Base-by-base conservation (phyloP, 2,888 invertebrate species). In the Hecatera dysodea region DNA sequence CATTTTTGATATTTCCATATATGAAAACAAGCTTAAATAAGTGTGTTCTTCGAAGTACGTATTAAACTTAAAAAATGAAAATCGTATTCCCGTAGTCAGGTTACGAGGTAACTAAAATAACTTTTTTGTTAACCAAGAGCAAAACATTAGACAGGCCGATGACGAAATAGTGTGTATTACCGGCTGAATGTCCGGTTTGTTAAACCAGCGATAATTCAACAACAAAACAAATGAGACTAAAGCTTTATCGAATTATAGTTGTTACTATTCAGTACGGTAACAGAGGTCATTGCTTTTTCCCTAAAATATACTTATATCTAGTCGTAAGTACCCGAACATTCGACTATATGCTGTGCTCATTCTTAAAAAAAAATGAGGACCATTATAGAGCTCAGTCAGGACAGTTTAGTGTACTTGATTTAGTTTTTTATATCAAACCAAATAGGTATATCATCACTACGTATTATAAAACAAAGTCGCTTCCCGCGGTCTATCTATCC, bases 161-260 rank as follows among this genome's bases (percentile, higher is more conserved):
- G 63, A 62, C 36, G 46, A 56, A 80, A 65, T 50, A 36, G 44
- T 56, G 46, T 57, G 24, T 75, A 57, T 17, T 53, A 55, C 57
- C 63, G 61, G 52, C 24, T 78, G 9, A 15, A 60, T 48, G 17
- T 82, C 79, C 80, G 79, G 82, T 67, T 82, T 64, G 46, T 8
- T 39, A 36, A n/a, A 36, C 53, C 19, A 48, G 46, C 24, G 46
- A 66, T 66, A 61, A 66, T 27, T 72, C 57, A 59, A 55, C 44
- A 46, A 66, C 70, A 46, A 52, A 52, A 33, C 66, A 77, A 72
- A 81, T 67, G 12, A 61, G 68, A 64, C 62, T 61, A 62, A 65
- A 72, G 63, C 52, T 66, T 50, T 44, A 50, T 1, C 15, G 29
- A 61, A 48, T 62, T 29, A 53, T 29, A 53, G 5, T 53, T 53